Base-by-base conservation (phyloP, 2,888 invertebrate genomes). In the Phengaris alcon region DNA sequence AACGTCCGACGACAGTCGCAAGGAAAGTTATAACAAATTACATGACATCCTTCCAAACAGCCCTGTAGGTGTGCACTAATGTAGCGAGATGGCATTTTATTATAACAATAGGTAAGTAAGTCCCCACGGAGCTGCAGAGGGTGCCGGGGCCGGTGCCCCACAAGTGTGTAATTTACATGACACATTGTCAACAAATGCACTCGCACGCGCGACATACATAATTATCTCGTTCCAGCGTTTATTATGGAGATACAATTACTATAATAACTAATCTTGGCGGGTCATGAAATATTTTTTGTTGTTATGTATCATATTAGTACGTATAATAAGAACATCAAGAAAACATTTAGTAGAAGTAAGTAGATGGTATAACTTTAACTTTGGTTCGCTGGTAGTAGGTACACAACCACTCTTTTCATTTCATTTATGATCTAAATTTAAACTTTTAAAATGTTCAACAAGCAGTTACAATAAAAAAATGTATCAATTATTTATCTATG, bases 51-150 rank as follows among this genome's bases (percentile, higher is more conserved):
- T 73, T 54, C 51, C 35, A 73, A 75, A 51, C 22, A 68, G 46
- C 48, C 22, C 82, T 83, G 79, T 74, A 75, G 68, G 79, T 83
- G 84, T 89, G 83, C 87, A 76, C 73, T 79, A 77, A 83, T 84
- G 84, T 80, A 84, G 83, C 85, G 88, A 89, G 85, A 91, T 89
- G 88, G 86, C 88, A 88, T 93, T 93, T 91, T 93, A 92, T 90
- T 92, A 91, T 91, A 91, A 91, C 91, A 93, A 93, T 88, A 88
- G 87, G 83, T 80, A 79, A 82, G 83, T 80, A 79, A 82, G 83
- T 84, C 88, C 88, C 85, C 77, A 78, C 79, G 84, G 85, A 82
- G 82, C 78, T 77, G 76, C 55, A 22, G 68, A 75, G 70, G 59
- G 75, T 35, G 77, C 76, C 78, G 79, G 80, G 22, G 77, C 76